A percentile compares a stretch with the other conserved stretches of the same genome.
phyloP scores from a whole-genome alignment of 1,140 invertebrate genomes.

The Coenobita brevimanus region DNA sequence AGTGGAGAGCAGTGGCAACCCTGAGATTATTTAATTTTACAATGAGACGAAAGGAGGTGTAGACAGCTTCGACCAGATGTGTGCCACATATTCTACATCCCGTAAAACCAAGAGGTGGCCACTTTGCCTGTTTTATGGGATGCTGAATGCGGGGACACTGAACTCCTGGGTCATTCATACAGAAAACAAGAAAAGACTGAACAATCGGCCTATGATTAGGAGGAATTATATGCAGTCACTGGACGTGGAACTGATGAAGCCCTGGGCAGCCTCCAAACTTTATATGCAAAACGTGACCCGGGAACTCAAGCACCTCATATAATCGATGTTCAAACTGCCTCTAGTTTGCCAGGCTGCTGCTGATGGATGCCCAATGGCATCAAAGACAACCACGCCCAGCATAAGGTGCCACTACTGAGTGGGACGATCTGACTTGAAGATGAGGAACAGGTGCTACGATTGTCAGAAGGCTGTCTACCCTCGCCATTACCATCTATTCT shows the following conservation, averaged over 20 bases:
- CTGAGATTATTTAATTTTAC: conserved; percentile 12
- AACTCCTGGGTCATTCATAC: conserved; percentile 8
- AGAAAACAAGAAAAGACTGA: not conserved
- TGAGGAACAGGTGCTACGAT: too few species aligned
- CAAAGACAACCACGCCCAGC: too few species aligned
- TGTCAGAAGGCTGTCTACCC: too few species aligned
- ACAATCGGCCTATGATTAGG: too few species aligned
- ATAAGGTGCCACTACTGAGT: too few species aligned
- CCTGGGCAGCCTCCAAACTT: not conserved
- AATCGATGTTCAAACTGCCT: not conserved
- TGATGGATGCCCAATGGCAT: not conserved
- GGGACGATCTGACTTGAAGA: too few species aligned
- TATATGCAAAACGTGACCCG: not conserved
- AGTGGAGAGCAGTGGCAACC: not conserved
- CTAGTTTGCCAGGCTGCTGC: not conserved
- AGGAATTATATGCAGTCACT: too few species aligned
- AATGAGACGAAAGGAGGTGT: too few species aligned
- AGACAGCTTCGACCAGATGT: not conserved
- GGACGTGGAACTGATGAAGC: not conserved
- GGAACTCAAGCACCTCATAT: not conserved
- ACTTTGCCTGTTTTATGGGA: too few species aligned
- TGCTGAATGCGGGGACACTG: not conserved
- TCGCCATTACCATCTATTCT: too few species aligned
- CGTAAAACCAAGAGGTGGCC: conserved; percentile 6
- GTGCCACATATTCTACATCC: not conserved